A percentile compares a stretch with the other conserved stretches of the same genome.
Conservation (phyloP, 1,140 invertebrate genomes). For the Cydia pomonella region DNA sequence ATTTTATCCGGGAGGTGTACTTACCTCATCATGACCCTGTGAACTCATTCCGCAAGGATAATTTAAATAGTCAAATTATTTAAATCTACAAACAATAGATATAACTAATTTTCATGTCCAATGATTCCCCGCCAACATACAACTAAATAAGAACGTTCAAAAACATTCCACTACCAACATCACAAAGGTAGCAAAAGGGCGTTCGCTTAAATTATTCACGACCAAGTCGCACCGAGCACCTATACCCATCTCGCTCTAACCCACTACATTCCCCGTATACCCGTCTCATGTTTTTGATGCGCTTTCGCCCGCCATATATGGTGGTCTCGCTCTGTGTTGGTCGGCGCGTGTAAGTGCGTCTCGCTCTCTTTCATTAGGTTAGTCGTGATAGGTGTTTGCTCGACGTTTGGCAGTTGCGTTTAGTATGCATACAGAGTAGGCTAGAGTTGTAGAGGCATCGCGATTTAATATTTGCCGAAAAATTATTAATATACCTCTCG, state of each 20-base stretch:
- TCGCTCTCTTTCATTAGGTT: constrained; percentile 29
- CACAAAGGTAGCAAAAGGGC: constrained; percentile 55
- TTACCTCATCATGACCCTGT: no score
- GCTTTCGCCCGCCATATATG: constrained; percentile 69
- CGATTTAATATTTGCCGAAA: neutral
- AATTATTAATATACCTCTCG: no score
- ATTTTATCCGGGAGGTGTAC: no score
- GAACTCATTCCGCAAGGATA: no score
- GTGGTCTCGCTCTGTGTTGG: constrained; percentile 51
- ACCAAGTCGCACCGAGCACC: constrained; percentile 63
- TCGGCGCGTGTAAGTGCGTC: neutral
- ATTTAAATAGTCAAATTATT: no score
- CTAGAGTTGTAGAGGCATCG: constrained; percentile 1
- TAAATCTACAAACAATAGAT: no score
- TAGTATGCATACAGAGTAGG: constrained; percentile 22
- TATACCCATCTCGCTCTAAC: constrained; percentile 49
- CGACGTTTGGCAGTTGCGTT: constrained; percentile 27
- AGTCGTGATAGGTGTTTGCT: constrained; percentile 27
- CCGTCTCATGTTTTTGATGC: constrained; percentile 59
- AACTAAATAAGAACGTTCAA: constrained; percentile 13
- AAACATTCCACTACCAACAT: neutral
- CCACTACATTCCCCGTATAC: constrained; percentile 34
- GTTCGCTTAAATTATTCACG: constrained; percentile 73
- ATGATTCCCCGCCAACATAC: no score
- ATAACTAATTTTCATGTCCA: no score